Evolutionary conservation across 2,888 invertebrate genomes (phyloP).

Genomic region (Lasioglossum calceatum): DNA sequence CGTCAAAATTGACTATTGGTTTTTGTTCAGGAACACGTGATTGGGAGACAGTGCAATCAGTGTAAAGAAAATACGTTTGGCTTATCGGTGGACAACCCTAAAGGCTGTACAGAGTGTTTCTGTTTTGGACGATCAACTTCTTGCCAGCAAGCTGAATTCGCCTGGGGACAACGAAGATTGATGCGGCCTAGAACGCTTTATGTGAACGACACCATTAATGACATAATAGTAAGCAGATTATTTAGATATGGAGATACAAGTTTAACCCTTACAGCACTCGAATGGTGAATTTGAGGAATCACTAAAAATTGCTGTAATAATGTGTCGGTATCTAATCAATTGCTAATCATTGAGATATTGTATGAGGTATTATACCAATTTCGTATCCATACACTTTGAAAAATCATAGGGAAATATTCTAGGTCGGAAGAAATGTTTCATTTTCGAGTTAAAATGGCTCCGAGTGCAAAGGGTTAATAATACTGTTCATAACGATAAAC

Average conservation of each 20-base stretch:
- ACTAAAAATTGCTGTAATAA: no score
- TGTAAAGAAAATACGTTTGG: constrained; percentile 96
- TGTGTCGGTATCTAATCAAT: no score
- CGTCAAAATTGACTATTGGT: not conserved
- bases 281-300: no score
- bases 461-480: not conserved
- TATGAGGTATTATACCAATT: no score
- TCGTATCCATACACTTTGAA: no score
- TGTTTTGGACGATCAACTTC: constrained; percentile 95
- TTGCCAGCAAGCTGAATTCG: constrained; percentile 92
- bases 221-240: constrained; percentile 71
- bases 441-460: no score
- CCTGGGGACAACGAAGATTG: constrained; percentile 92
- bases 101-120: constrained; percentile 97
- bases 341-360: no score
- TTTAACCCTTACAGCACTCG: no score
- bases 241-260: no score
- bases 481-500: not conserved
- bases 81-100: constrained; percentile 90
- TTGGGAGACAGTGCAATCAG: constrained; percentile 92
- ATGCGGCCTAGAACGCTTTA: constrained; percentile 84
- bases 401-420: no score
- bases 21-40: constrained; percentile 89
- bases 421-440: no score
- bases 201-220: constrained; percentile 79